A percentile compares a stretch with the other conserved stretches of the same genome.
These are phyloP conservation scores for Seira musarum DNA, from an alignment of 2,888 invertebrate species.

Conservation along the genomic window DNA sequence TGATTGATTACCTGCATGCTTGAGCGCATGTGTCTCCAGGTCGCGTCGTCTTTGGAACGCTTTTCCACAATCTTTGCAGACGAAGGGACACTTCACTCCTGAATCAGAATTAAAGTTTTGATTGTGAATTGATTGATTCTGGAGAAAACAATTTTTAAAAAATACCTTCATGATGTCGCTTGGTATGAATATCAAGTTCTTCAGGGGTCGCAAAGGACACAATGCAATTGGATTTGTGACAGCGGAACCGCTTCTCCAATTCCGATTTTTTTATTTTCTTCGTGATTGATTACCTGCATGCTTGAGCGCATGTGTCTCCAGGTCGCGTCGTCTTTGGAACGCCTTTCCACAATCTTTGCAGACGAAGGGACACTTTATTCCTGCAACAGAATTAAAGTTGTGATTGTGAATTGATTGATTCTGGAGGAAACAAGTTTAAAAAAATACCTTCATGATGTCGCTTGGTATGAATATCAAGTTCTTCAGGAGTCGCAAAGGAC, in stretches of 20 bases:
- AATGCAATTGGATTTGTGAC: slow-evolving; percentile 24
- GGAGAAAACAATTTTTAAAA: not conserved
- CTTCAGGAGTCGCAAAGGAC: slow-evolving; percentile 34
- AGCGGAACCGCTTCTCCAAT: slow-evolving; percentile 15
- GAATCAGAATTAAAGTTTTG: not conserved
- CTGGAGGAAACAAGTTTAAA: not conserved
- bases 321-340: slow-evolving; percentile 37
- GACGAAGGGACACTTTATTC: slow-evolving; percentile 32
- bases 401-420: not conserved
- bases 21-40: slow-evolving; percentile 30
- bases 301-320: slow-evolving; percentile 31
- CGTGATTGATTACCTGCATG: slow-evolving; percentile 36
- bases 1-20: slow-evolving; percentile 34
- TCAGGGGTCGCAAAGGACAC: slow-evolving; percentile 32
- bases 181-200: slow-evolving; percentile 38
- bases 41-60: slow-evolving; percentile 36
- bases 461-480: slow-evolving; percentile 38
- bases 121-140: not conserved
- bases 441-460: slow-evolving; percentile 45
- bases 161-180: slow-evolving; percentile 47
- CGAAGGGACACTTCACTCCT: slow-evolving; percentile 38
- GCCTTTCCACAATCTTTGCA: slow-evolving; percentile 36
- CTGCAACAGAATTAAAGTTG: not conserved
- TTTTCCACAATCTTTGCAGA: slow-evolving; percentile 33
- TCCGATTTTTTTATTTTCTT: not conserved